Base-by-base conservation (phyloP, 2,888 invertebrate genomes). In the Elysia crispata region DNA sequence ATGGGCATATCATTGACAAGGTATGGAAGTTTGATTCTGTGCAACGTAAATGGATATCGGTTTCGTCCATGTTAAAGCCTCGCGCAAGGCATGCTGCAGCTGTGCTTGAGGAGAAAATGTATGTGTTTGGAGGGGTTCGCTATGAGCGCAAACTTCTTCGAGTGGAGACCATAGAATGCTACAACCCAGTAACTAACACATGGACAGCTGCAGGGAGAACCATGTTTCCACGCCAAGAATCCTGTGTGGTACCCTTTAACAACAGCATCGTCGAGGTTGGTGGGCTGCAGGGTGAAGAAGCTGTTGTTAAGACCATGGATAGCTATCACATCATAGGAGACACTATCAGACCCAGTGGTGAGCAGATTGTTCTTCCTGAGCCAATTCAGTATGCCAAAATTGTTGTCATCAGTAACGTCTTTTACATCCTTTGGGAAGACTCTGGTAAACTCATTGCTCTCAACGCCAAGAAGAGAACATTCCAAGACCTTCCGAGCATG, bases 361-460 rank as follows among this genome's bases (percentile, higher is more conserved):
- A 91, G 81, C 91, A 92, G 81, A 91, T 89, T 82, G 87, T 91
- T 31, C 86, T 92, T 74, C 91, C 91, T 1, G 89, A 90, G 70
- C 81, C 85, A 49, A 90, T 91, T 30, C 88, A 91, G 82, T 88
- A 82, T 84, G 87, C 90, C 69, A 88, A 91, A 83, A 88, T 91
- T 72, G 87, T 90, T 23, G 88, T 89, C n/a, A 84, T 91, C 23
- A 87, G 89, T 81, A 87, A 86, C 11, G 87, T 90, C 30, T 90
- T 91, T 83, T 91, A 91, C 85, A 91, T 92, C 79, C 86, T 92
- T n/a, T 92, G 92, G 91, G 90, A 91, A 80, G 90, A 91, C 81
- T 82, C 87, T 1, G 88, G 87, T 80, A 90, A 90, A 82, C 83
- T 91, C 81, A 90, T 91, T 78, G 88, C 90, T 5, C 84, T 92